A percentile compares a stretch with the other conserved stretches of the same genome.
Evolutionary conservation across 2,888 invertebrate species (phyloP).

Genomic region (Axea sp.): DNA sequence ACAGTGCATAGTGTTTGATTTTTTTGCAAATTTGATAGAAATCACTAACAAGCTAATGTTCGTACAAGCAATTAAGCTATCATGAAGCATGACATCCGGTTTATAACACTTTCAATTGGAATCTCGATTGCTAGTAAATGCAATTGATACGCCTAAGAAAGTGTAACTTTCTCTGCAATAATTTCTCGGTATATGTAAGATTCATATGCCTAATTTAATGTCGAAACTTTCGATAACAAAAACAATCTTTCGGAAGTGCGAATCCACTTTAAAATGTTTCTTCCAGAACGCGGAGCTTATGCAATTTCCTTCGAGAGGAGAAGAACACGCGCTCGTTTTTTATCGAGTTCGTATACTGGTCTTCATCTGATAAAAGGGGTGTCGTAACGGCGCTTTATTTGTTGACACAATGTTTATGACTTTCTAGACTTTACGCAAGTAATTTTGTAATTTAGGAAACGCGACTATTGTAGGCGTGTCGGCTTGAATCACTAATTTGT

Average conservation of each 20-base stretch:
- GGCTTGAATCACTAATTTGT: not conserved
- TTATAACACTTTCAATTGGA: constrained; percentile 60
- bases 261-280: no score
- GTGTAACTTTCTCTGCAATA: constrained; percentile 58
- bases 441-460: constrained; percentile 37
- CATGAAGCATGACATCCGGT: constrained; percentile 58
- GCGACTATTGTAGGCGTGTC: constrained; percentile 6
- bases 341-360: constrained; percentile 12
- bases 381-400: constrained; percentile 38
- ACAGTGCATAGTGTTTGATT: constrained; percentile 20
- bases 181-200: constrained; percentile 50
- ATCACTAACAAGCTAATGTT: constrained; percentile 47
- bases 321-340: constrained; percentile 20
- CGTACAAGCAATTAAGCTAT: constrained; percentile 56
- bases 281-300: no score
- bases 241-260: constrained; percentile 14
- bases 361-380: constrained; percentile 47
- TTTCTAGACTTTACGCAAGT: constrained; percentile 44
- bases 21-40: constrained; percentile 38
- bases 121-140: constrained; percentile 50
- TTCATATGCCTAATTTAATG: constrained; percentile 49
- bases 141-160: constrained; percentile 58
- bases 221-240: constrained; percentile 40
- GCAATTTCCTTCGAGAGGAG: constrained; percentile 16
- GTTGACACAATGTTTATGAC: constrained; percentile 51